Base-by-base conservation (phyloP, 2,888 invertebrate genomes). In the Megamerina dolium region DNA sequence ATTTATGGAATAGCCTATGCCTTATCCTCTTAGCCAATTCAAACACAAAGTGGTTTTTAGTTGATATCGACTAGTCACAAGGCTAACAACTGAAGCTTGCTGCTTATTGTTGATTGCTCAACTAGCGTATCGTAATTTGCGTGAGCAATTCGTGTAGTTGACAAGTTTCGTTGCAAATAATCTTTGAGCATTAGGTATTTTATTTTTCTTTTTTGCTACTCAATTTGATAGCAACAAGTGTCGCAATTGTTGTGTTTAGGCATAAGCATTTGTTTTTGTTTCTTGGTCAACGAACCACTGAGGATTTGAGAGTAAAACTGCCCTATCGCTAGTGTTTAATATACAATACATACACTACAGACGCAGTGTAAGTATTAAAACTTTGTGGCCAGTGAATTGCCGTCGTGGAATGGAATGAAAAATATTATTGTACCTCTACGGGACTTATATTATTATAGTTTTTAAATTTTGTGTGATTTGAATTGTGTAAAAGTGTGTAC, bases 1-100 rank as follows among this genome's bases (percentile, higher is more conserved):
- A n/a, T n/a, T n/a, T n/a, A n/a, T n/a, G n/a, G n/a, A n/a, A n/a
- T n/a, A n/a, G n/a, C n/a, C n/a, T n/a, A n/a, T n/a, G n/a, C n/a
- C n/a, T n/a, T n/a, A n/a, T n/a, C n/a, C n/a, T n/a, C n/a, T n/a
- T n/a, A n/a, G n/a, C n/a, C n/a, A n/a, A 17, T 30, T 27, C 27
- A 27, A 13, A 40, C 61, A 66, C 60, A 68, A 72, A 72, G 72
- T 68, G 66, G 72, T 72, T 70, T 71, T 72, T 68, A 72, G 72
- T 72, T 72, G 68, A 70, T 68, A 71, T 70, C 68, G 66, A 66
- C 69, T 64, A 68, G 64, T 69, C 72, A 69, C 64, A 70, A 68
- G 69, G 70, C 67, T 67, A 67, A 71, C 68, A 71, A 68, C 69
- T 47, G 50, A n/a, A 63, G 58, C 44, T 50, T 48, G 53, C 43